Evolutionary conservation across 2,888 invertebrate species (phyloP).

Genomic region (Polyommatus iphigenia): DNA sequence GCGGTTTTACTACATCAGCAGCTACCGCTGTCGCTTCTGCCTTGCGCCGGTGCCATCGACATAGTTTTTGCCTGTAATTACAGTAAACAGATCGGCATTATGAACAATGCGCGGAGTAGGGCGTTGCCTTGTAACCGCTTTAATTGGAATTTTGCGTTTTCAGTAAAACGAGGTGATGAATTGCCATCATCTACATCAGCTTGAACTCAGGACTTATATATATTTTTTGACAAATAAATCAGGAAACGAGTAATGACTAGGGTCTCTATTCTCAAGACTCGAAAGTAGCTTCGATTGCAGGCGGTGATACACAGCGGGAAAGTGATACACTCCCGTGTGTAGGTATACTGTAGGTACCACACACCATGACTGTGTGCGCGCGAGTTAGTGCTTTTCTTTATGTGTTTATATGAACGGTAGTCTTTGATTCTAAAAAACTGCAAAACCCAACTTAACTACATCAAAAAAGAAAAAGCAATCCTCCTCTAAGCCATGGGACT

Average conservation of each 20-base stretch:
- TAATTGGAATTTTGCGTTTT: conserved; percentile 47
- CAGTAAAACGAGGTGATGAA: conserved; percentile 4
- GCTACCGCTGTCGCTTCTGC: conserved; percentile 29
- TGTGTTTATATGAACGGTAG: background rate
- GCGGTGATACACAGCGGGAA: too few species aligned
- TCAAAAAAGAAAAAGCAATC: background rate
- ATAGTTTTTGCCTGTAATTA: conserved; percentile 51
- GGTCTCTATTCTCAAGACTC: background rate
- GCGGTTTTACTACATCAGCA: background rate
- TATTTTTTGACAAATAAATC: background rate
- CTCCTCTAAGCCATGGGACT: background rate
- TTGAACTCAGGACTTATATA: background rate
- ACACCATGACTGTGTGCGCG: background rate
- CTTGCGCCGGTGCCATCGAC: conserved; percentile 39
- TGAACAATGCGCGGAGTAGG: conserved; percentile 35
- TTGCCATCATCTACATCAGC: background rate
- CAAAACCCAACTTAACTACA: too few species aligned
- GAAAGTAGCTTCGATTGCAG: background rate
- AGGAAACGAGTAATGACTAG: background rate
- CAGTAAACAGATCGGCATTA: conserved; percentile 53
- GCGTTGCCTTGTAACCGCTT: conserved; percentile 20
- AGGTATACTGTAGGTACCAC: too few species aligned
- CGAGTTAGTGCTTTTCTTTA: background rate
- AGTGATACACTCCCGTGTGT: too few species aligned
- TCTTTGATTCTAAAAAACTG: background rate